Conservation (phyloP, 1,140 invertebrate species). For the Zaprionus nigranus region DNA sequence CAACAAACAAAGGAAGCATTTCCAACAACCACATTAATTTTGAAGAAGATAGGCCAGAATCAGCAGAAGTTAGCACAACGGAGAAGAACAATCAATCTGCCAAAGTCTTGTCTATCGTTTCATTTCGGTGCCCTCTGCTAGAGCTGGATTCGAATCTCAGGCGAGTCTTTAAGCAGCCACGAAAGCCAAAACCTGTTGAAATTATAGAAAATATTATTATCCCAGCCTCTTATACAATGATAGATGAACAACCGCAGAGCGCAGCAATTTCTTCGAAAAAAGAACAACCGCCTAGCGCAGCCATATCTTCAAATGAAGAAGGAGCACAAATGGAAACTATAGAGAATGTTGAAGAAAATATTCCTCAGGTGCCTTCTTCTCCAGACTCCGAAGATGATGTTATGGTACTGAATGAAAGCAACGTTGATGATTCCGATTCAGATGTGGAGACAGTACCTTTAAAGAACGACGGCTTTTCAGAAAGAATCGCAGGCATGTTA, state of each 20-base stretch:
- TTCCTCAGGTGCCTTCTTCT: neutral
- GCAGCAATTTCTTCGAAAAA: neutral
- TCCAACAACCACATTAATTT: conserved; percentile 20
- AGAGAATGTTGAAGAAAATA: neutral
- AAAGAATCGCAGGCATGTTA: conserved; percentile 43
- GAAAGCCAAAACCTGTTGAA: conserved; percentile 7
- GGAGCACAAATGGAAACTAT: neutral
- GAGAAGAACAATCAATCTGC: conserved; percentile 1
- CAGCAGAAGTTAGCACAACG: neutral
- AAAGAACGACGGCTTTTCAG: neutral
- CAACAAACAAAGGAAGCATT: neutral
- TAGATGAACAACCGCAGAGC: neutral
- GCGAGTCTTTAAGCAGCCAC: conserved; percentile 43
- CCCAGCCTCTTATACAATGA: neutral
- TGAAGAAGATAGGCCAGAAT: neutral
- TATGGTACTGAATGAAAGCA: conserved; percentile 64
- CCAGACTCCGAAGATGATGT: conserved; percentile 63
- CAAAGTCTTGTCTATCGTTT: neutral
- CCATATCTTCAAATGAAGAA: neutral
- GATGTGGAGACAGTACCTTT: conserved; percentile 44
- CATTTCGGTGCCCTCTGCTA: conserved; percentile 44
- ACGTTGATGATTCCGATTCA: conserved; percentile 38
- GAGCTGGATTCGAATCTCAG: conserved; percentile 24
- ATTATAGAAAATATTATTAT: conserved; percentile 62
- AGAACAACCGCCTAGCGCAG: neutral